Evolutionary conservation across 2,113 vertebrate genomes (phyloP).

Genomic region (Anhinga rufa): DNA sequence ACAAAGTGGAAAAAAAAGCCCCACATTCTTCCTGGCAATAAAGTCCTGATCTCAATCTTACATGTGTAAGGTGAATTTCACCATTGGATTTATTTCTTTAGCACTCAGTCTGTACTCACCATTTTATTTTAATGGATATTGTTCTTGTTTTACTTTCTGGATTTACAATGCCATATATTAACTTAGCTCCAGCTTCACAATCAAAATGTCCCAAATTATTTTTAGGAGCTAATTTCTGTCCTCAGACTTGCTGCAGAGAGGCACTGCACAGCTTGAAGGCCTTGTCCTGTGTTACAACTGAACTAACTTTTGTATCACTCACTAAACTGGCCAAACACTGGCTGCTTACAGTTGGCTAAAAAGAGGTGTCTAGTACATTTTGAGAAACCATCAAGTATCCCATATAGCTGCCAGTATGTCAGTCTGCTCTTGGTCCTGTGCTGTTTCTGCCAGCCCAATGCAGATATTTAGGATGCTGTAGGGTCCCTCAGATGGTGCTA

Average conservation of each 20-base stretch:
- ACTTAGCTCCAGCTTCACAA: neutral
- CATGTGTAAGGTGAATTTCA: neutral
- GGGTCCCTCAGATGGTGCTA: neutral
- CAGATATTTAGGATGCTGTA: neutral
- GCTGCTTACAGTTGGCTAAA: neutral
- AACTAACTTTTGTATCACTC: neutral
- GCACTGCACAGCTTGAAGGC: neutral
- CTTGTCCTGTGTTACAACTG: neutral
- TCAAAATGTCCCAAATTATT: neutral
- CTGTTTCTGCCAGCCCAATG: neutral
- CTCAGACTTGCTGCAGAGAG: neutral
- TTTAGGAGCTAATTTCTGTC: neutral
- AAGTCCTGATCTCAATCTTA: neutral
- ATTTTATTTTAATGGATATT: neutral
- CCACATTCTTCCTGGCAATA: neutral
- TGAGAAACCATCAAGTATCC: neutral
- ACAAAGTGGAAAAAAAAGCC: neutral
- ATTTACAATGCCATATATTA: neutral
- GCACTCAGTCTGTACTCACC: neutral
- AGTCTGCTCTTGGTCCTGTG: neutral
- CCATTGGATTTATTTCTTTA: neutral
- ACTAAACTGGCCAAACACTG: neutral
- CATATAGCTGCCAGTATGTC: neutral
- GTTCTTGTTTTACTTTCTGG: neutral
- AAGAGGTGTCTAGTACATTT: neutral